These are phyloP conservation scores for Phalacrocorax pelagicus DNA, from an alignment of 2,113 vertebrate species.

Conservation along the genomic window DNA sequence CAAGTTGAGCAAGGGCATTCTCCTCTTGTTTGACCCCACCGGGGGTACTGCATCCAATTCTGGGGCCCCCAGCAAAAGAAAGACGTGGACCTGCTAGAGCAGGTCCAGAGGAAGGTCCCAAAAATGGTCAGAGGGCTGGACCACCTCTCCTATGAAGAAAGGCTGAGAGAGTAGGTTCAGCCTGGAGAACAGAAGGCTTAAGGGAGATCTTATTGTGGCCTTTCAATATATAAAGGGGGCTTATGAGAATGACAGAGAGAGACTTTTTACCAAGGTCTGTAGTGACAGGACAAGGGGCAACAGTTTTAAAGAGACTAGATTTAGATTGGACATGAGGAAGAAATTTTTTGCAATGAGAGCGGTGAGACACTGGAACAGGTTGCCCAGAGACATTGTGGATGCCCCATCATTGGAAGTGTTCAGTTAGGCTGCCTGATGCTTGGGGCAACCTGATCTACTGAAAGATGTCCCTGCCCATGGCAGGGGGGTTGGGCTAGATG, in stretches of 20 bases:
- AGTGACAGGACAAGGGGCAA: not conserved
- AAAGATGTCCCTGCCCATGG: not conserved
- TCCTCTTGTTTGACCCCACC: not conserved
- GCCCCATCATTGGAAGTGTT: not conserved
- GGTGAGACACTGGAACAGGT: not conserved
- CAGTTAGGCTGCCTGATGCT: not conserved
- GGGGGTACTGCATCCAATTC: not conserved
- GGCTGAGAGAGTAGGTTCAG: not conserved
- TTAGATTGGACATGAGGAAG: not conserved
- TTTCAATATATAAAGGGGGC: not conserved
- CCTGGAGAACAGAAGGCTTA: not conserved
- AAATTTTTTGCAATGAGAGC: not conserved
- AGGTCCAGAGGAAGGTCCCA: not conserved
- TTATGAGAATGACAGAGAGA: not conserved
- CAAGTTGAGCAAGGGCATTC: not conserved
- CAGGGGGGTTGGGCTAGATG: too few relatives aligned
- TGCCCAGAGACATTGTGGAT: not conserved
- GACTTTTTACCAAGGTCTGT: not conserved
- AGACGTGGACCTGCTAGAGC: not conserved
- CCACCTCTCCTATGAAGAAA: too few relatives aligned
- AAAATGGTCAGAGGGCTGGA: not conserved
- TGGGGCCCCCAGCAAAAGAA: not conserved
- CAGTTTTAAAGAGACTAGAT: not conserved
- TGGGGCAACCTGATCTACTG: not conserved
- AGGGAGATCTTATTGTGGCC: not conserved